These are phyloP conservation scores for Polypterus senegalus DNA, from an alignment of 2,113 vertebrate species.

Conservation along the genomic window DNA sequence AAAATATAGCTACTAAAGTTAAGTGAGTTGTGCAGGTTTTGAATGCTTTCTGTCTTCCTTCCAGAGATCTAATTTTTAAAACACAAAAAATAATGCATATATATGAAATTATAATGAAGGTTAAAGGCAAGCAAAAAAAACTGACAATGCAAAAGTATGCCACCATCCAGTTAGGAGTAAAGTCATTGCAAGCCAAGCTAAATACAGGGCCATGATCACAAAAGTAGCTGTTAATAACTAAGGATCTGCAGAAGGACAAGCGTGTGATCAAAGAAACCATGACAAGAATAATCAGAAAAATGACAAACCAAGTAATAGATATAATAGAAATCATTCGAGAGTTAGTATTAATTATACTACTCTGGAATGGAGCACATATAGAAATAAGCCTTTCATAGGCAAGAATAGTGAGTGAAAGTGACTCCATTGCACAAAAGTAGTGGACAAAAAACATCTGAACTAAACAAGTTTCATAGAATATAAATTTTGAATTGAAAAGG, in stretches of 20 bases:
- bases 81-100: conserved; percentile 12
- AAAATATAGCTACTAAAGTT: conserved; percentile 16
- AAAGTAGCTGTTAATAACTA: conserved; percentile 17
- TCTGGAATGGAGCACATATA: conserved; percentile 12
- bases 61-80: conserved; percentile 9
- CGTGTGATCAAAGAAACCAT: conserved; percentile 11
- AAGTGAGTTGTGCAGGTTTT: conserved; percentile 17
- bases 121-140: conserved; percentile 11
- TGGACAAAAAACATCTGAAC: conserved; percentile 15
- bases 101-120: conserved; percentile 13
- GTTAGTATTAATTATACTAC: conserved; percentile 6
- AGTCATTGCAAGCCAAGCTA: conserved; percentile 16
- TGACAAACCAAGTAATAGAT: conserved; percentile 10
- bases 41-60: conserved; percentile 15
- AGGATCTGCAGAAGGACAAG: conserved; percentile 12
- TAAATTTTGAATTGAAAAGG: conserved; percentile 13
- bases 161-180: conserved; percentile 17
- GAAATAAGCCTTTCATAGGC: conserved; percentile 14
- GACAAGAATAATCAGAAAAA: conserved; percentile 6
- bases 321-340: conserved; percentile 14
- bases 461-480: conserved; percentile 12
- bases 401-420: conserved; percentile 12
- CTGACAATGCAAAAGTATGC: conserved; percentile 8
- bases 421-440: conserved; percentile 15
- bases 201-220: conserved; percentile 19